Evolutionary conservation across 2,797 vertebrate genomes (phyloP), one percentile per base, ranked within the genome.

Genomic region (Cacajao melanocephalus): DNA sequence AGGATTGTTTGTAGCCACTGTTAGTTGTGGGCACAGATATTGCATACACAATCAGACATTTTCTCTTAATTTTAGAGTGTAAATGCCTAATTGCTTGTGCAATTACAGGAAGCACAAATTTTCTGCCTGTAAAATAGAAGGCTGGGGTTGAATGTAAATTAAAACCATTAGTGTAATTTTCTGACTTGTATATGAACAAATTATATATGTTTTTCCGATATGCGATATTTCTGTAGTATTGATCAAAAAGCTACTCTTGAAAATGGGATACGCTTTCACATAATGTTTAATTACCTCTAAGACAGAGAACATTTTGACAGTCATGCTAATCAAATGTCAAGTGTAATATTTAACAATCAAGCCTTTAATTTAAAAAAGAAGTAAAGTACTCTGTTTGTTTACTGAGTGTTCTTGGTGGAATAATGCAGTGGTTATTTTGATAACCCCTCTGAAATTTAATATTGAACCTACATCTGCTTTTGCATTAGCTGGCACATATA

Each of bases 71-170:
- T 98, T 97, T 91, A 97, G 75, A 96, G 86, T 96, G 73, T 82
- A 96, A 97, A 97, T 93, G 86, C 64, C 88, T 97, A 98, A 98
- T 96, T 98, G 96, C 96, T 92, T 96, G 80, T 97, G 94, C 96
- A 97, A 97, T 98, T 98, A 97, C 95, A 97, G 84, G 92, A 96
- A 97, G 93, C 95, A 97, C 83, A 96, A 95, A 90, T 97, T 96
- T 97, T 91, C 96, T 97, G 86, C 76, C 95, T 97, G 82, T 96
- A 81, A 97, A 96, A 93, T 70, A 89, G 88, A 94, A 98, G 76
- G 36, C 93, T 96, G 95, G 39, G 28, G 67, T 82, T 94, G 97
- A 98, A 97, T 97, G 50, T 93, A 97, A 98, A 98, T 97, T 80
- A 96, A 98, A 97, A 82, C 58, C 95, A 97, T 97, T 91, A 98